Evolutionary conservation across 2,113 vertebrate genomes (phyloP), one percentile per base, ranked within the genome.

Genomic region (Nothobranchius furzeri): DNA sequence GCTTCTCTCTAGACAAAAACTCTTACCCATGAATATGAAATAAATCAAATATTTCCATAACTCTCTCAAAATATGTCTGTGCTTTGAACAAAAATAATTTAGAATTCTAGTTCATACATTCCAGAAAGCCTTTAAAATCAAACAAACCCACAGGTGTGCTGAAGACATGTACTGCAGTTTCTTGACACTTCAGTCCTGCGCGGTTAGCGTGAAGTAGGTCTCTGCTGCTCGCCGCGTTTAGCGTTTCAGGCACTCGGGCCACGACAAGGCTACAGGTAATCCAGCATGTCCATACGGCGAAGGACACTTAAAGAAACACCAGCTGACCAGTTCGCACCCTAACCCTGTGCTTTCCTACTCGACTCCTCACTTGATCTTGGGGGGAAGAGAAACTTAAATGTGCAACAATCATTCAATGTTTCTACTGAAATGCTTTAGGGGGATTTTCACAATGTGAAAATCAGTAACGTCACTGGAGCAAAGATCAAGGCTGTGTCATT

Each of bases 101-200:
- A 92, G 91, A 94, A 93, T 93, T 94, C 90, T 93, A 94, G 92
- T 93, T 94, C 84, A 88, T 85, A 91, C 83, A 92, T 93, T 92
- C 85, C 83, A 80, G 85, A 85, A 90, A 81, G 60, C 58, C 70
- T 87, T 74, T 68, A 59, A 60, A 85, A 85, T 76, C 80, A 81
- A 88, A 85, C 73, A 86, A 54, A 86, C 87, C 78, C 88, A 90
- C 82, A 85, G 82, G 82, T 90, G 86, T 91, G 88, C 88, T 90
- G 78, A 83, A 87, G 89, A 90, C 85, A 20, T 20, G 74, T 87
- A 90, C 89, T 91, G 88, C 83, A 89, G 84, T 62, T 75, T 65
- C 72, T 59, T 68, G 72, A 83, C 73, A 82, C 72, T 76, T 80
- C 69, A 78, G 75, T 87, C 76, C 70, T 76, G 79, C 87, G 84